A percentile compares a stretch with the other conserved stretches of the same genome.
These are phyloP conservation scores for Stenoptilia bipunctidactyla DNA, from an alignment of 2,888 invertebrate species.

Conservation along the genomic window DNA sequence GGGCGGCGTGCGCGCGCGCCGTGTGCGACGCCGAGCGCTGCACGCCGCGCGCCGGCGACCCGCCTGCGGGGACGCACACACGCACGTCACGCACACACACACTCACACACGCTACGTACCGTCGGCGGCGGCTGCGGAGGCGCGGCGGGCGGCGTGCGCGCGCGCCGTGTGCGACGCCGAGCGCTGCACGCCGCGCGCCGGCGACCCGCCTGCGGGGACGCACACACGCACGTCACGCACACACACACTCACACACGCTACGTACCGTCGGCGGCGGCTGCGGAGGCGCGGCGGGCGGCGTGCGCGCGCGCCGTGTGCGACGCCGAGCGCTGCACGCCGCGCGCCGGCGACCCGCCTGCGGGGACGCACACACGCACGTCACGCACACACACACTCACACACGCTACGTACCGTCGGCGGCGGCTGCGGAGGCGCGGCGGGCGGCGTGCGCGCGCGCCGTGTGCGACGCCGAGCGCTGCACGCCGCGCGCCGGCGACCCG, in stretches of 20 bases:
- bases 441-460: slow-evolving; percentile 77
- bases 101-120: slow-evolving; percentile 12
- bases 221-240: not conserved
- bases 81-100: too few relatives aligned
- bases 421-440: slow-evolving; percentile 83
- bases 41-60: slow-evolving; percentile 90
- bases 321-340: slow-evolving; percentile 87
- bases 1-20: slow-evolving; percentile 76
- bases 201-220: slow-evolving; percentile 7
- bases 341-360: slow-evolving; percentile 11
- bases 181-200: slow-evolving; percentile 74
- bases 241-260: too few relatives aligned
- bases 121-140: slow-evolving; percentile 76
- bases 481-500: slow-evolving; percentile 14
- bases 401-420: slow-evolving; percentile 28
- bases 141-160: slow-evolving; percentile 76
- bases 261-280: slow-evolving; percentile 65
- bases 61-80: slow-evolving; percentile 21
- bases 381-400: too few relatives aligned
- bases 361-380: not conserved
- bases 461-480: slow-evolving; percentile 93
- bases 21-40: slow-evolving; percentile 94
- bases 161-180: slow-evolving; percentile 92
- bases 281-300: slow-evolving; percentile 81
- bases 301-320: slow-evolving; percentile 83